phyloP scores from a whole-genome alignment of 92 coral and sea anemone species.

The Porites rus region DNA sequence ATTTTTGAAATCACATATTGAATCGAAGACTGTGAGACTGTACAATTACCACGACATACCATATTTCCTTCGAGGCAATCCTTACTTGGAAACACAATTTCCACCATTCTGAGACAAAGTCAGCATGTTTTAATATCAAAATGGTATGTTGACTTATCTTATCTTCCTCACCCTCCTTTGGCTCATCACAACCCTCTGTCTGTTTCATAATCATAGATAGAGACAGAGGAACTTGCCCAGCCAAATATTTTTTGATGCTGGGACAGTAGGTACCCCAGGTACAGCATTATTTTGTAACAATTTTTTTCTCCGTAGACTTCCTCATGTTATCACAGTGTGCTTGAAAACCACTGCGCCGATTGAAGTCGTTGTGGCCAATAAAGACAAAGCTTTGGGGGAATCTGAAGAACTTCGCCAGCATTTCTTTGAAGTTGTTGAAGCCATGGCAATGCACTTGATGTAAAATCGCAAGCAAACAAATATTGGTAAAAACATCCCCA shows the following conservation, averaged over 20 bases:
- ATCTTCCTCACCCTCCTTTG: no score
- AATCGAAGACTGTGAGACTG: constrained; percentile 61
- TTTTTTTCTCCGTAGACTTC: constrained; percentile 41
- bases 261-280: no score
- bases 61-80: constrained; percentile 95
- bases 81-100: constrained; percentile 25
- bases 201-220: no score
- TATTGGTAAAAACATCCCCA: not conserved
- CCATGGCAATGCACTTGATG: constrained; percentile 74
- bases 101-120: no score
- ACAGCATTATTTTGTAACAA: not conserved
- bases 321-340: constrained; percentile 71
- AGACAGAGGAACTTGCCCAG: no score
- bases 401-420: constrained; percentile 64
- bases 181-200: no score
- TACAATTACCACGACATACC: constrained; percentile 94
- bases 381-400: constrained; percentile 57
- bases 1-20: constrained; percentile 6
- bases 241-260: no score
- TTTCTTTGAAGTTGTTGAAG: constrained; percentile 69
- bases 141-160: no score
- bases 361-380: constrained; percentile 70
- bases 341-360: constrained; percentile 71
- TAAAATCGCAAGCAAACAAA: not conserved
- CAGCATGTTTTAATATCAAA: no score